Base-by-base conservation (phyloP, 2,888 invertebrate species). In the Eupithecia subumbrata region DNA sequence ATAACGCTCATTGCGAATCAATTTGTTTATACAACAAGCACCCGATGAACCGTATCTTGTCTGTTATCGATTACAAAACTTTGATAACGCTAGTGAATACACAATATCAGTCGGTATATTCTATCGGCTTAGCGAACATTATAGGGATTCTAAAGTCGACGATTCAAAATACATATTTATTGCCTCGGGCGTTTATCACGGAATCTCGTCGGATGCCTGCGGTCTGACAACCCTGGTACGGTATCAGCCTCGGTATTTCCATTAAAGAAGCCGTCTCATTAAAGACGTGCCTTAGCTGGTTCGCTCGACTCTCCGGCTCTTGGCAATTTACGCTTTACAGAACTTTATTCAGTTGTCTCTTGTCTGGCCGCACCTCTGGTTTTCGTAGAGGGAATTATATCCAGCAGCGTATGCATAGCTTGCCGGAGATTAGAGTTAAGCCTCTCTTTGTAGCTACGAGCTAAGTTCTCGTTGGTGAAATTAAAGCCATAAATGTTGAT, bases 251-350 rank as follows among this genome's bases (percentile, higher is more conserved):
- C 85, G 90, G 91, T 88, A 92, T 93, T 92, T 92, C 91, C 91
- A 93, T 92, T 94, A 93, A 91, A 92, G 92, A 89, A 91, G 90
- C 91, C 90, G 91, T 91, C 91, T 92, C 93, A 93, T 92, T 93
- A 92, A 88, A 90, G 91, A 90, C 90, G 89, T 89, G 89, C 89
- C 89, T 84, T 88, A 87, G 86, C 87, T 85, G 72, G 77, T 77
- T 74, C 74, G 74, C 72, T 75, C 77, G 70, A 73, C 64, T 72
- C 69, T 40, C 56, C 60, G 71, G 56, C 76, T 77, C 74, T 88
- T 90, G 89, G 91, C 90, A 93, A 93, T 93, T 93, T 92, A 87
- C 90, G 87, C 89, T 84, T 87, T 87, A 87, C 89, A 89, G 89
- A 92, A 92, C 89, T 92, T 92, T 90, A 91, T 91, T 90, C 90